Base-by-base conservation (phyloP, 2,113 vertebrate species). In the Verasper variegatus region DNA sequence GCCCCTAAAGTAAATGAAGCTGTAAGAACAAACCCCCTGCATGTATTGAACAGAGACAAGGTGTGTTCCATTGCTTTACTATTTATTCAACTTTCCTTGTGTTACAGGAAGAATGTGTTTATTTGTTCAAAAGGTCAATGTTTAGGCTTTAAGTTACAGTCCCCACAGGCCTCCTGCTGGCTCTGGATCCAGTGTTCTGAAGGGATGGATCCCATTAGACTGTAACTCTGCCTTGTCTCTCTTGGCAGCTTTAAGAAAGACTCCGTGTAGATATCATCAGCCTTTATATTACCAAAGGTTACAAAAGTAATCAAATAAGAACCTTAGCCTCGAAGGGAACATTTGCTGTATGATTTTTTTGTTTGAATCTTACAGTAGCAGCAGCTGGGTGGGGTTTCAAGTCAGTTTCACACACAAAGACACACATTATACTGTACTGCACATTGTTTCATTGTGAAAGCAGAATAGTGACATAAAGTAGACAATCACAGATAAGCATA, bases 361-460 rank as follows among this genome's bases (percentile, higher is more conserved):
- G 26, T 49, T 56, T 51, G 65, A 59, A 47, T 6, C 42, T 42
- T 37, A 2, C 40, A 59, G 54, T 18, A 11, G 31, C 17, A n/a
- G 31, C 63, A 74, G 56, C 59, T 21, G 58, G 80, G 82, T 65
- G 86, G 21, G 23, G 72, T 35, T 75, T 62, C 56, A 45, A 27
- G 27, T n/a, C 7, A 49, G 10, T 64, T 62, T 40, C 23, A 68
- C 47, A 23, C 52, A 73, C 56, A 75, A 9, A 55, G 13, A 68
- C 71, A 54, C 23, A 35, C 45, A 55, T 15, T 15, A 69, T 58
- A 49, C 20, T 42, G 49, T 18, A n/a, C 20, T 27, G 20, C 65
- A 57, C 63, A 69, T 73, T 72, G 71, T 86, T 76, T 81, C 47
- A 73, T 58, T 71, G 60, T 80, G 60, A 63, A 57, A 63, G 54